A percentile compares a stretch with the other conserved stretches of the same genome.
phyloP scores from a whole-genome alignment of 2,888 invertebrate genomes.

The Pocota personata region DNA sequence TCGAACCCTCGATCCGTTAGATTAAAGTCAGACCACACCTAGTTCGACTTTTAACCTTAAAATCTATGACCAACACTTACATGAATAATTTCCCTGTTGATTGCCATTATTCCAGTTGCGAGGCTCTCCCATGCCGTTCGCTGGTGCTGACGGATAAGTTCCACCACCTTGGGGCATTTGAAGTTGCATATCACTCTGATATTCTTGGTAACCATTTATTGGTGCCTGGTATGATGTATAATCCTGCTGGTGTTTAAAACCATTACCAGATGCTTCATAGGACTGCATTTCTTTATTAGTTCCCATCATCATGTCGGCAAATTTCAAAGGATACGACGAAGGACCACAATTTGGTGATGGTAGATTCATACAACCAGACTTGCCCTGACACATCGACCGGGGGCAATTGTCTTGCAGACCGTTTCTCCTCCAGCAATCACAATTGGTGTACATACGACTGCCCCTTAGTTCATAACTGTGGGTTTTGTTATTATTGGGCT shows the following conservation, averaged over 20 bases:
- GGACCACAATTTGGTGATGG: constrained; percentile 84
- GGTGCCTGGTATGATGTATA: background rate
- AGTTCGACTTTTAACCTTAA: background rate
- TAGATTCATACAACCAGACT: constrained; percentile 83
- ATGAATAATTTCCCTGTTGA: constrained; percentile 10
- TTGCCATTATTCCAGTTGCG: background rate
- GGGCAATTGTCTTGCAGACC: constrained; percentile 86
- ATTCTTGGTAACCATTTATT: constrained; percentile 1
- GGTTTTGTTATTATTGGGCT: constrained; percentile 74
- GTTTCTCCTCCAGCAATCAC: constrained; percentile 85
- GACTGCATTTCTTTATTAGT: background rate
- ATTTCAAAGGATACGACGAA: constrained; percentile 78
- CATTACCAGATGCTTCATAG: background rate
- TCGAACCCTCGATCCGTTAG: no score
- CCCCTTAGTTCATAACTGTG: constrained; percentile 75
- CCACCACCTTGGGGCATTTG: background rate
- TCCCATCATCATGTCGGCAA: constrained; percentile 76
- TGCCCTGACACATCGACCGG: constrained; percentile 84
- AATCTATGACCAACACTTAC: background rate
- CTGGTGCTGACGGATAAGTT: background rate
- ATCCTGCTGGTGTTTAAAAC: background rate
- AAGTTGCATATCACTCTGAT: constrained; percentile 2
- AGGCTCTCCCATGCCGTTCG: background rate
- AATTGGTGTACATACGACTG: constrained; percentile 84
- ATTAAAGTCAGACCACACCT: background rate